Base-by-base conservation (phyloP, 2,113 vertebrate species). In the Semnornis frantzii region DNA sequence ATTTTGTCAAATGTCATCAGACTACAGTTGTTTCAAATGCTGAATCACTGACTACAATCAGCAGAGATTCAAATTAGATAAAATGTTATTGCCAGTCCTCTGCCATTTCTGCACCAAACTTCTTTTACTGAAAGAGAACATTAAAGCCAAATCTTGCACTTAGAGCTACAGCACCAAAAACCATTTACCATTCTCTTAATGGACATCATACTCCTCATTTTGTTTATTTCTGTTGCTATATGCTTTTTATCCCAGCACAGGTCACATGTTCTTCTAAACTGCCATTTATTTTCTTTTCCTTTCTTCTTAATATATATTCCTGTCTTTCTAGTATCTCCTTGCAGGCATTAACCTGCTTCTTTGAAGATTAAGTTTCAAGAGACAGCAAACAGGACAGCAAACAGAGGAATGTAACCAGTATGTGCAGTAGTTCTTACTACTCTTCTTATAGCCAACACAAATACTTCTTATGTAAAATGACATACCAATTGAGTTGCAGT, bases 311-410 rank as follows among this genome's bases (percentile, higher is more conserved):
- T 73, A 86, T 62, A 60, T 58, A 60, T 59, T 90, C 20, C 72
- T 55, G 10, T 73, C 50, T 84, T 90, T 27, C 54, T 52, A 66
- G 4, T 59, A 77, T 23, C 77, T 87, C 46, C 46, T 31, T 84
- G 31, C 64, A 82, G 66, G 55, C 30, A 77, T 60, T 77, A 68
- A 77, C 39, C 50, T 42, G 16, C 18, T 80, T 91, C 90, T 91
- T 78, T 77, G 89, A 94, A 89, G 25, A 74, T 68, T 62, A 94
- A 54, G 18, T 76, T 87, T 66, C 58, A 95, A 66, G 27, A 59
- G 7, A 63, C 50, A 76, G 68, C 9, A 78, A 86, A 87, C 10
- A 89, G 34, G 46, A 76, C 52, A 62, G 31, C 44, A 87, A 76
- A 74, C 46, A 75, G 76, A 75, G 54, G 16, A 62, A 73, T 23